Conservation (phyloP, 2,888 invertebrate genomes). For the Eumacrocentrus americanus region DNA sequence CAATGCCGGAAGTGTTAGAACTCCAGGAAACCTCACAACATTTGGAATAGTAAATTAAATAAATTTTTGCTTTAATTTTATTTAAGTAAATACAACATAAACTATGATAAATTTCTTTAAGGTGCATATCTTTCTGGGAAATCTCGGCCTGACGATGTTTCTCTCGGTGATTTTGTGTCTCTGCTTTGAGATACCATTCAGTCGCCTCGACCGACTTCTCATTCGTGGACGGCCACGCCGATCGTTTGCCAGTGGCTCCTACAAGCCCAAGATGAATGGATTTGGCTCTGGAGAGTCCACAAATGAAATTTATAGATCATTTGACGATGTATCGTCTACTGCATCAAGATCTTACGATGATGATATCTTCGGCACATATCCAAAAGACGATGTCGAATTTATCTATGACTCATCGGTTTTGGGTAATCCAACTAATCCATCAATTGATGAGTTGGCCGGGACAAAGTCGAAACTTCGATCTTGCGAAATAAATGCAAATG, state of each 20-base stretch:
- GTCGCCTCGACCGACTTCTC: constrained; percentile 40
- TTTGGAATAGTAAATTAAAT: constrained; percentile 40
- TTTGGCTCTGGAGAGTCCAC: constrained; percentile 39
- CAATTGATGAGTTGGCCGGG: neutral
- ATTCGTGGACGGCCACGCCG: neutral
- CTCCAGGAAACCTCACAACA: constrained; percentile 38
- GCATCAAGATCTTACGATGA: constrained; percentile 34
- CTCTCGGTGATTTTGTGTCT: constrained; percentile 45
- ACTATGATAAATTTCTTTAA: constrained; percentile 26
- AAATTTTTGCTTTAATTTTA: neutral
- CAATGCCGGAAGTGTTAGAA: constrained; percentile 45
- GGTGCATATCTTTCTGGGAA: constrained; percentile 48
- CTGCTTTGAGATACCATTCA: constrained; percentile 54
- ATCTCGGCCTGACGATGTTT: constrained; percentile 45
- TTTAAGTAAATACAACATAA: too few species aligned
- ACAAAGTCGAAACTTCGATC: neutral
- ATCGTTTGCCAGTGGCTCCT: constrained; percentile 1
- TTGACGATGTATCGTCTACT: constrained; percentile 36
- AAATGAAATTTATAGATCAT: constrained; percentile 41
- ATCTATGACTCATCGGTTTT: neutral
- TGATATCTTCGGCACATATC: constrained; percentile 24
- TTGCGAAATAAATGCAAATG: neutral
- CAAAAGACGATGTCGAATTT: constrained; percentile 22
- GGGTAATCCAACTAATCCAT: neutral
- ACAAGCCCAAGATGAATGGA: constrained; percentile 21